A percentile compares a stretch with the other conserved stretches of the same genome.
phyloP scores from a whole-genome alignment of 2,797 vertebrate species.

The Melanotaenia pygmaea region DNA sequence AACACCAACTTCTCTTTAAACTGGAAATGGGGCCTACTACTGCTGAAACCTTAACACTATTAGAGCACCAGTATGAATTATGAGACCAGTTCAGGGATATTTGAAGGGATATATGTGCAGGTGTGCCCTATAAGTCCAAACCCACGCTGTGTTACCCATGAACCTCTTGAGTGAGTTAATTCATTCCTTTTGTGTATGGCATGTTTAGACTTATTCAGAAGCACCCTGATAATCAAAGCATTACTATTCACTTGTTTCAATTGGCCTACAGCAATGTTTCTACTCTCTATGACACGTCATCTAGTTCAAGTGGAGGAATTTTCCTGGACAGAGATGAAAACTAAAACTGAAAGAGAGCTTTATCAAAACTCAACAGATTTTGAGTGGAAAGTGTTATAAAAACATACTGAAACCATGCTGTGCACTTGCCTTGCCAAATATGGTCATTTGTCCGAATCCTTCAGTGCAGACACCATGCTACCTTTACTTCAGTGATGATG shows the following conservation, averaged over 20 bases:
- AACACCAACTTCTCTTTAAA: slow-evolving; percentile 23
- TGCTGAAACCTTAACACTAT: slow-evolving; percentile 25
- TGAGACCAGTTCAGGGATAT: slow-evolving; percentile 4
- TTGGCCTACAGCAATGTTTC: slow-evolving; percentile 60
- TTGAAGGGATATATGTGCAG: neutral
- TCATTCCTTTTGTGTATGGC: slow-evolving; percentile 9
- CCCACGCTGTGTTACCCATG: slow-evolving; percentile 12
- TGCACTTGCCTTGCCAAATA: slow-evolving; percentile 55
- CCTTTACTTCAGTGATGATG: slow-evolving; percentile 56
- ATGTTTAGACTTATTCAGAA: slow-evolving; percentile 43
- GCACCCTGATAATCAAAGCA: slow-evolving; percentile 21
- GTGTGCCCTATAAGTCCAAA: slow-evolving; percentile 18
- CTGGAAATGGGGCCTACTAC: neutral
- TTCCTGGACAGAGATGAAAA: slow-evolving; percentile 63
- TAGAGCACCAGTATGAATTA: neutral
- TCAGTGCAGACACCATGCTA: slow-evolving; percentile 35
- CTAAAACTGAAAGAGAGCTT: slow-evolving; percentile 35
- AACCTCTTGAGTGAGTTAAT: slow-evolving; percentile 18
- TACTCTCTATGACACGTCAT: slow-evolving; percentile 30
- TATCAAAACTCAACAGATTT: slow-evolving; percentile 52
- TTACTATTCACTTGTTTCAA: slow-evolving; percentile 59
- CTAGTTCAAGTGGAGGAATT: slow-evolving; percentile 24
- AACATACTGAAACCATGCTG: slow-evolving; percentile 29
- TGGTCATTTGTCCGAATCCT: slow-evolving; percentile 54
- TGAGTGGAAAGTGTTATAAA: slow-evolving; percentile 55